A percentile compares a stretch with the other conserved stretches of the same genome.
Conservation (phyloP, 53 echinoderm and acorn worm species). For the Henricia sp. region DNA sequence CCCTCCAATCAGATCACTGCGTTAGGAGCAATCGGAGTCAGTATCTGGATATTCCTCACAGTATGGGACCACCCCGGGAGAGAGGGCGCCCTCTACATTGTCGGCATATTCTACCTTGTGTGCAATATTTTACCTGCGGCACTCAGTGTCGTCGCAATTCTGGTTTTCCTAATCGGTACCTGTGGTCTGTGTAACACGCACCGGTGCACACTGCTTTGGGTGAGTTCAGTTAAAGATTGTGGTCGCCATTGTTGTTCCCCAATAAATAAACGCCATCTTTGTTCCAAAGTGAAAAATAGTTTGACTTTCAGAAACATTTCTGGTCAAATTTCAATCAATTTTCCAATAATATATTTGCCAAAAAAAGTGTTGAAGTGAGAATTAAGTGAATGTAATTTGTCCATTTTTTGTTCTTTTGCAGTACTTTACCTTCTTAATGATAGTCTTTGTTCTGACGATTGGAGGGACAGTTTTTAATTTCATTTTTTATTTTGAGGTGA, state of each 20-base stretch:
- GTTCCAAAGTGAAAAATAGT: too few relatives aligned
- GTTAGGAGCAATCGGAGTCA: constrained; percentile 23
- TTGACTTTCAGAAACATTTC: too few relatives aligned
- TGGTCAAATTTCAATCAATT: too few relatives aligned
- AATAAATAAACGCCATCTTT: too few relatives aligned
- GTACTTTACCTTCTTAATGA: constrained; percentile 54
- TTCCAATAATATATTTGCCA: background rate
- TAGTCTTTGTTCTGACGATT: constrained; percentile 40
- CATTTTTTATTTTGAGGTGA: constrained; percentile 58
- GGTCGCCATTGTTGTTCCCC: too few relatives aligned
- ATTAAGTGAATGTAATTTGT: background rate
- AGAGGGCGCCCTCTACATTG: constrained; percentile 38
- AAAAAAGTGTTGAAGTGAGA: background rate
- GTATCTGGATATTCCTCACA: constrained; percentile 38
- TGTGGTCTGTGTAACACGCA: constrained; percentile 50
- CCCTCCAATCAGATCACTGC: constrained; percentile 25
- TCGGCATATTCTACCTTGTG: constrained; percentile 28
- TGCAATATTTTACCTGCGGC: constrained; percentile 33
- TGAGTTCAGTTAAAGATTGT: constrained; percentile 42
- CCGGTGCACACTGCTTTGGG: constrained; percentile 62
- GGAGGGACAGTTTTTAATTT: constrained; percentile 34
- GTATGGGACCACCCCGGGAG: constrained; percentile 30
- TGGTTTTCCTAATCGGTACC: background rate
- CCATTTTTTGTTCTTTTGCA: background rate
- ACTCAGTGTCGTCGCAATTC: constrained; percentile 6